Evolutionary conservation across 2,888 invertebrate species (phyloP).

Genomic region (Platycheirus rosarum): DNA sequence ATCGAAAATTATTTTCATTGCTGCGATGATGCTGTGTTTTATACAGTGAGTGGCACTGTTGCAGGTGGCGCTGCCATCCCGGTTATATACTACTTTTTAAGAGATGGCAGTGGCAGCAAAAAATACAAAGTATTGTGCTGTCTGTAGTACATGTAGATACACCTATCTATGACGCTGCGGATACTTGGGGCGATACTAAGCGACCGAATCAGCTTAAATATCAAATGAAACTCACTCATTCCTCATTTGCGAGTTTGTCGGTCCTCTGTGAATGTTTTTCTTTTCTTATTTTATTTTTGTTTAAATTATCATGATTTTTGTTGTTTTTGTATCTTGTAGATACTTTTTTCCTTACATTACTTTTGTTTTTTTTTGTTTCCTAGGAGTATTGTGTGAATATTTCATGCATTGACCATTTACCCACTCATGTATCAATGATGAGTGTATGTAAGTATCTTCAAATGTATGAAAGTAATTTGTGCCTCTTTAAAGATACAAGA

Average conservation of each 20-base stretch:
- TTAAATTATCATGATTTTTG: no score
- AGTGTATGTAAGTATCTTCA: constrained; percentile 24
- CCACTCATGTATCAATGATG: constrained; percentile 42
- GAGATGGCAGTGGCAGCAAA: constrained; percentile 62
- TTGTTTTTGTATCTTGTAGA: no score
- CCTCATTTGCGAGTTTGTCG: constrained; percentile 66
- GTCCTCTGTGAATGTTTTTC: constrained; percentile 36
- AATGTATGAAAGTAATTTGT: constrained; percentile 34
- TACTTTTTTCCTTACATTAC: constrained; percentile 31
- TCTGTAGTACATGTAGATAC: constrained; percentile 9
- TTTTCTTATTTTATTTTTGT: constrained; percentile 1
- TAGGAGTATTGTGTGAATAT: constrained; percentile 52
- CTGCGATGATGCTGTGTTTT: constrained; percentile 60
- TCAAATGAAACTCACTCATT: constrained; percentile 70
- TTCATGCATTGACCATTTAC: constrained; percentile 58
- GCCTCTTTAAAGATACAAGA: constrained; percentile 15
- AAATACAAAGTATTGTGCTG: constrained; percentile 54
- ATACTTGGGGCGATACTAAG: constrained; percentile 69
- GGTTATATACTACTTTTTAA: constrained; percentile 66
- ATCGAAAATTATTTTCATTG: constrained; percentile 69
- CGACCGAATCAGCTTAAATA: constrained; percentile 72
- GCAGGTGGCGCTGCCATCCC: constrained; percentile 72
- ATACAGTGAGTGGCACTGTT: constrained; percentile 56
- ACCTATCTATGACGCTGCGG: constrained; percentile 54
- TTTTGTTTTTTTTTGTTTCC: constrained; percentile 33